These are phyloP conservation scores for Drosophila engyochracea DNA, from an alignment of 2,888 invertebrate genomes.

Conservation along the genomic window DNA sequence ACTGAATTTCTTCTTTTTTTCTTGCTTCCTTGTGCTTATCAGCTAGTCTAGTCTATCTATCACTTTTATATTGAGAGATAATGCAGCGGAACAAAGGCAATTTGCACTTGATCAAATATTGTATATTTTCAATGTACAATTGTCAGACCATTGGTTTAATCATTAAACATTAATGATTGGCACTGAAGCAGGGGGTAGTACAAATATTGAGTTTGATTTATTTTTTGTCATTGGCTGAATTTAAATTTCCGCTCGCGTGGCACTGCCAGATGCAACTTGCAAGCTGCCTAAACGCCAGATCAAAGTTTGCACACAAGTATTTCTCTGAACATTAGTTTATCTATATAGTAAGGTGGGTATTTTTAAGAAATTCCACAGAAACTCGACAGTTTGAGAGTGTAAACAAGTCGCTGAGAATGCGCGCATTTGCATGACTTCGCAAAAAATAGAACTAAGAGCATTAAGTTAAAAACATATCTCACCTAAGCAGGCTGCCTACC, in stretches of 20 bases:
- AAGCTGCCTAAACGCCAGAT: conserved; percentile 7
- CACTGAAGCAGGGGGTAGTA: background rate
- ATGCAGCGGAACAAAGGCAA: conserved; percentile 65
- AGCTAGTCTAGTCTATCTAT: conserved; percentile 28
- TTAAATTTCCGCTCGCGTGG: conserved; percentile 63
- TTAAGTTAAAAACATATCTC: conserved; percentile 46
- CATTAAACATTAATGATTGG: background rate
- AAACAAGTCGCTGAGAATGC: conserved; percentile 55
- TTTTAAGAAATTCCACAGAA: conserved; percentile 18
- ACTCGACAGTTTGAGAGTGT: conserved; percentile 11
- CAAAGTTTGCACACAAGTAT: conserved; percentile 41
- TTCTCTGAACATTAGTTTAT: conserved; percentile 21
- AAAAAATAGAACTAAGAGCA: conserved; percentile 43
- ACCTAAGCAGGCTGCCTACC: background rate
- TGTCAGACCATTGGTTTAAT: conserved; percentile 13
- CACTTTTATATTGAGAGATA: conserved; percentile 57
- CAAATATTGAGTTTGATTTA: conserved; percentile 6
- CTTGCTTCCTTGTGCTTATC: conserved; percentile 51
- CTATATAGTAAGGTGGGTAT: background rate
- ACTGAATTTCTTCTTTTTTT: background rate
- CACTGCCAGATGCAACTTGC: conserved; percentile 15
- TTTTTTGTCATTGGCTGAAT: conserved; percentile 29
- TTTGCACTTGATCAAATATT: conserved; percentile 59
- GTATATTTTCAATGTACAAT: conserved; percentile 24
- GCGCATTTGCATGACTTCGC: conserved; percentile 74